These are phyloP conservation scores for Dysmachus trigonus DNA, from an alignment of 2,888 invertebrate species.

Conservation along the genomic window DNA sequence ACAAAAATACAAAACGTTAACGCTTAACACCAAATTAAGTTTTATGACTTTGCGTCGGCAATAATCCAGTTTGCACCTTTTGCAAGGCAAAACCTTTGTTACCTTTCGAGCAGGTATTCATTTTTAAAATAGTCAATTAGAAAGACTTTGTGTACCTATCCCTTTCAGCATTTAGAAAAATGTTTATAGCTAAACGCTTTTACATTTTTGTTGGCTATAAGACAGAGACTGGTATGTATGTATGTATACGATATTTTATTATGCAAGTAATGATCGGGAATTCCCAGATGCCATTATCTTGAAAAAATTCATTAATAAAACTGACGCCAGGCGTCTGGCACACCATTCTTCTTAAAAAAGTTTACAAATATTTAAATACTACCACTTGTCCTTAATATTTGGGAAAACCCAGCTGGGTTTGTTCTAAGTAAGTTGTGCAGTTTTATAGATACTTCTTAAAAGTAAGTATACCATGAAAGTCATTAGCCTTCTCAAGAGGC, in stretches of 20 bases:
- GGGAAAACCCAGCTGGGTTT: not conserved
- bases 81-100: not conserved
- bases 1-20: not conserved
- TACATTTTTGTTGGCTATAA: not conserved
- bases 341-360: not conserved
- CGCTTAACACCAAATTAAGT: not conserved
- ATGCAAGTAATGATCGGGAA: not conserved
- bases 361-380: not conserved
- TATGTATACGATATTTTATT: not conserved
- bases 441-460: not conserved
- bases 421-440: not conserved
- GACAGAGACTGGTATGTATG: not conserved
- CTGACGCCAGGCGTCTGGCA: slow-evolving; percentile 22
- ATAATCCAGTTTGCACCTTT: not conserved
- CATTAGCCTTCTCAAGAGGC: not conserved
- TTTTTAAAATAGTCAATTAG: not conserved
- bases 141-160: not conserved
- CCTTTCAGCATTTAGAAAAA: not conserved
- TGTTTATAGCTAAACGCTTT: not conserved
- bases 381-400: not conserved
- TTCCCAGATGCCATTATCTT: not conserved
- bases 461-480: not conserved
- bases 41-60: not conserved
- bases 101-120: not conserved
- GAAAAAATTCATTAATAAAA: slow-evolving; percentile 9